Evolutionary conservation across 2,888 invertebrate species (phyloP).

Genomic region (Pemphredon lugubris): DNA sequence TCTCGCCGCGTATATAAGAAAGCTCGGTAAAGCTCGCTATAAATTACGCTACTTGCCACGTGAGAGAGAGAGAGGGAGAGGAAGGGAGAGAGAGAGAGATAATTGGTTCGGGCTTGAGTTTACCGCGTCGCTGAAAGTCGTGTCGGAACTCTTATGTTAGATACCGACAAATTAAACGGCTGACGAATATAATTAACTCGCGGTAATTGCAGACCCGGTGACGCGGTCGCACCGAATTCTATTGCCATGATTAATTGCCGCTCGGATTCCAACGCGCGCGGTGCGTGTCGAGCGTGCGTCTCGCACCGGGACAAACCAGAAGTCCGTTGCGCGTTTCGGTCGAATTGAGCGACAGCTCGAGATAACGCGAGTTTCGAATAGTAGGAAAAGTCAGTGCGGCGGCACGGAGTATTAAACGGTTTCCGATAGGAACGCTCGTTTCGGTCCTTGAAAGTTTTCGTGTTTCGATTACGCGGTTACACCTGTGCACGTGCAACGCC

Average conservation of each 20-base stretch:
- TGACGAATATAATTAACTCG: not conserved
- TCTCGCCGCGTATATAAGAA: no score
- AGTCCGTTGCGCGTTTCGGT: not conserved
- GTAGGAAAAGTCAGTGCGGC: not conserved
- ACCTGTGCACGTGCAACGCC: conserved; percentile 1
- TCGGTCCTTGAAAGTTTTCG: conserved; percentile 5
- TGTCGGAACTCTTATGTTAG: no score
- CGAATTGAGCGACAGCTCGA: not conserved
- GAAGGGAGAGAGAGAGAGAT: no score
- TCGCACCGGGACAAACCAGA: conserved; percentile 1
- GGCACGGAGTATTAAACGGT: conserved; percentile 4
- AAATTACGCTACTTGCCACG: no score
- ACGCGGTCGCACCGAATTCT: conserved; percentile 31
- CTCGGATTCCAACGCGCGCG: conserved; percentile 33
- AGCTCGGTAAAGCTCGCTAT: no score
- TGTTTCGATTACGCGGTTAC: no score
- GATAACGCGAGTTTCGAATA: not conserved
- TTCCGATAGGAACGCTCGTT: not conserved
- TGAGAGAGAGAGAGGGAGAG: no score
- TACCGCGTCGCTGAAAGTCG: no score
- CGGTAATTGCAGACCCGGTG: conserved; percentile 7
- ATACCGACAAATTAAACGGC: not conserved
- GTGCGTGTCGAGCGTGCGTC: not conserved
- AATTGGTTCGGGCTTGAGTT: no score
- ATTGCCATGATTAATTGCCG: conserved; percentile 45